Percentiles rank a stretch among this genome's conserved stretches.
Evolutionary conservation across 2,797 vertebrate genomes (phyloP).

Genomic region (Acanthurus tractus): DNA sequence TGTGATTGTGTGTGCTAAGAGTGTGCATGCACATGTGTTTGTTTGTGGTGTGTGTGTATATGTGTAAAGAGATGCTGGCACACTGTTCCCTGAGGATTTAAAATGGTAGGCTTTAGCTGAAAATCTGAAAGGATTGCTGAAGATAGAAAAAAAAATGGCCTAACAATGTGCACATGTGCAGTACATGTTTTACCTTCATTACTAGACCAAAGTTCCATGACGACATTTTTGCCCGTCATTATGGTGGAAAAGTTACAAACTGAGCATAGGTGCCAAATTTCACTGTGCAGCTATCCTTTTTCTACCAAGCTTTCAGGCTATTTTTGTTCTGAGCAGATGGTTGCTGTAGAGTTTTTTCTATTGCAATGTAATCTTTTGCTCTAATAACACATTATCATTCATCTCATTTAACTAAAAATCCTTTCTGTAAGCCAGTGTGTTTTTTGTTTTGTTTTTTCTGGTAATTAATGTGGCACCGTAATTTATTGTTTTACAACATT

Average conservation of each 20-base stretch:
- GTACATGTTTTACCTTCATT: constrained; percentile 18
- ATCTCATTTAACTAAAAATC: background rate
- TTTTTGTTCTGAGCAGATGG: constrained; percentile 51
- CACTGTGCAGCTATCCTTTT: background rate
- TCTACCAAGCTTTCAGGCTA: constrained; percentile 13
- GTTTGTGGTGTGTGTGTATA: constrained; percentile 12
- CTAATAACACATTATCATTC: constrained; percentile 3
- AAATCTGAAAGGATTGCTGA: constrained; percentile 36
- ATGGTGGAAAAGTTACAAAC: constrained; percentile 1
- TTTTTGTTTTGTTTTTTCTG: background rate
- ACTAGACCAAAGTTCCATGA: background rate
- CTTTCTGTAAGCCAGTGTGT: background rate
- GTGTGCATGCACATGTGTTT: constrained; percentile 13
- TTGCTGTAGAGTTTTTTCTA: constrained; percentile 42
- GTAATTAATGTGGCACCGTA: background rate
- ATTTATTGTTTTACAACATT: constrained; percentile 1
- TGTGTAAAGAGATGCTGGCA: constrained; percentile 25
- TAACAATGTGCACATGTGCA: background rate
- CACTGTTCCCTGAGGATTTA: constrained; percentile 21
- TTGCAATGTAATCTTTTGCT: constrained; percentile 23
- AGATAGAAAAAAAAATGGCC: constrained; percentile 13
- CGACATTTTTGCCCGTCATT: background rate
- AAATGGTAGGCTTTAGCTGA: constrained; percentile 37
- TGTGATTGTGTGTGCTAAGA: background rate
- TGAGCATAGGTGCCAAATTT: background rate